Evolutionary conservation across 1,140 invertebrate genomes (phyloP).

Genomic region (Neomicropteryx cornuta): DNA sequence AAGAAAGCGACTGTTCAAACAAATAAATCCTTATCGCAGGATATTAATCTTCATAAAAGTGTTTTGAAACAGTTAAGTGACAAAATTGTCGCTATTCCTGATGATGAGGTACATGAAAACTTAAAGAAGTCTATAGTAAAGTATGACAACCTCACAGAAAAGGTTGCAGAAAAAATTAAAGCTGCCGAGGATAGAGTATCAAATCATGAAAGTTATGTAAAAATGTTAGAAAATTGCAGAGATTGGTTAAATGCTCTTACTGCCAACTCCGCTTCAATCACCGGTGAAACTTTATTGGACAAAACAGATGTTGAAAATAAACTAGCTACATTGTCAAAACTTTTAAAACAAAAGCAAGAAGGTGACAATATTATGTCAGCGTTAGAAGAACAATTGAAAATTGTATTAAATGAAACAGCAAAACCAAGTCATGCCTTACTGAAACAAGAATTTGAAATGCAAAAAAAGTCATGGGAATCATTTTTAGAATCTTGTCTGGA

Average conservation of each 20-base stretch:
- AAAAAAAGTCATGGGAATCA: conserved; percentile 63
- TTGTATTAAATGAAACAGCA: conserved; percentile 68
- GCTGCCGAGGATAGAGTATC: conserved; percentile 58
- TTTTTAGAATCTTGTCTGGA: conserved; percentile 62
- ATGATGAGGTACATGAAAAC: conserved; percentile 61
- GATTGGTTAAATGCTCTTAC: conserved; percentile 62
- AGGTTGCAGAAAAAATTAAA: conserved; percentile 55
- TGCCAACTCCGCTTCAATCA: conserved; percentile 50
- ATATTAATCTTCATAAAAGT: conserved; percentile 68
- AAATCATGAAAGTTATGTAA: conserved; percentile 74
- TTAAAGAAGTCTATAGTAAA: conserved; percentile 55
- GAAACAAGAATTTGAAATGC: conserved; percentile 62
- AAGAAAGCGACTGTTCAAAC: conserved; percentile 76
- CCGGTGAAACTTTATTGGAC: conserved; percentile 59
- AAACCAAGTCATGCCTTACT: conserved; percentile 63
- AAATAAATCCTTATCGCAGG: conserved; percentile 65
- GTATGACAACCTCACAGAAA: conserved; percentile 54
- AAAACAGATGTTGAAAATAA: conserved; percentile 65
- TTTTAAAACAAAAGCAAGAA: conserved; percentile 59
- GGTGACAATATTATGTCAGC: conserved; percentile 61
- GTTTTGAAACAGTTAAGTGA: conserved; percentile 69
- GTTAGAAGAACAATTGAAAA: conserved; percentile 59
- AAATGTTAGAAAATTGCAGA: conserved; percentile 61
- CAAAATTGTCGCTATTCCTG: conserved; percentile 58
- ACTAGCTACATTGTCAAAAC: conserved; percentile 59